These are phyloP conservation scores for Amphiprion clarkii DNA, from an alignment of 2,797 vertebrate species.

Conservation along the genomic window DNA sequence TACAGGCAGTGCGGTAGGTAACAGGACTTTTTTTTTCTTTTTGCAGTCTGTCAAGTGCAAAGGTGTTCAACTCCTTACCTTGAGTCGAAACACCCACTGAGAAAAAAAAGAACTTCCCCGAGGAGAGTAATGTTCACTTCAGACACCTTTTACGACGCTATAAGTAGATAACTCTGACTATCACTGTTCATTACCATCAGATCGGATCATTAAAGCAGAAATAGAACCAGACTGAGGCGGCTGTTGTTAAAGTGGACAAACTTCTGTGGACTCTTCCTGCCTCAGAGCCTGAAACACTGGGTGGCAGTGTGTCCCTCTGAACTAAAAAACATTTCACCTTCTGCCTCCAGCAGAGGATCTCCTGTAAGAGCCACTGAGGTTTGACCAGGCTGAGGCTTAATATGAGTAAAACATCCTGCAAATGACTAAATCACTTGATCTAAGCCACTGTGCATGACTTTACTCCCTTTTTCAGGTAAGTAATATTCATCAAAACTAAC, in stretches of 20 bases:
- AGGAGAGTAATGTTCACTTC: too few species aligned
- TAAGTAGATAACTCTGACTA: neutral
- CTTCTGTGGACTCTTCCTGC: conserved; percentile 38
- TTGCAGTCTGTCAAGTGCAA: too few species aligned
- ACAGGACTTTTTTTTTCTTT: too few species aligned
- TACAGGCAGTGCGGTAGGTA: too few species aligned
- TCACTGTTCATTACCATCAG: neutral
- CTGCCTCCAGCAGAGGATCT: conserved; percentile 51
- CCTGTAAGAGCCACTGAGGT: conserved; percentile 38
- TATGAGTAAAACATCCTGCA: conserved; percentile 6
- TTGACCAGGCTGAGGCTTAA: conserved; percentile 23
- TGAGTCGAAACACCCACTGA: too few species aligned
- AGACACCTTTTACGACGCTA: too few species aligned
- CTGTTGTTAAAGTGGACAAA: conserved; percentile 14
- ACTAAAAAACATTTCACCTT: conserved; percentile 51
- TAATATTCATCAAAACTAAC: too few species aligned
- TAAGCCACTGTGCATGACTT: neutral
- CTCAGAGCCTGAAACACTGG: conserved; percentile 72
- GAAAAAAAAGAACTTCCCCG: too few species aligned
- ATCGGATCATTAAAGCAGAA: too few species aligned
- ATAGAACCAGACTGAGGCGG: neutral
- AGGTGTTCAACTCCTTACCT: too few species aligned
- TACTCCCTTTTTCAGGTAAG: neutral
- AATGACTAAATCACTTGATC: neutral
- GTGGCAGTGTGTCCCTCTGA: conserved; percentile 84